Percentiles rank a stretch among this genome's conserved stretches.
Evolutionary conservation across 2,113 vertebrate genomes (phyloP).

Genomic region (Rynchops niger): DNA sequence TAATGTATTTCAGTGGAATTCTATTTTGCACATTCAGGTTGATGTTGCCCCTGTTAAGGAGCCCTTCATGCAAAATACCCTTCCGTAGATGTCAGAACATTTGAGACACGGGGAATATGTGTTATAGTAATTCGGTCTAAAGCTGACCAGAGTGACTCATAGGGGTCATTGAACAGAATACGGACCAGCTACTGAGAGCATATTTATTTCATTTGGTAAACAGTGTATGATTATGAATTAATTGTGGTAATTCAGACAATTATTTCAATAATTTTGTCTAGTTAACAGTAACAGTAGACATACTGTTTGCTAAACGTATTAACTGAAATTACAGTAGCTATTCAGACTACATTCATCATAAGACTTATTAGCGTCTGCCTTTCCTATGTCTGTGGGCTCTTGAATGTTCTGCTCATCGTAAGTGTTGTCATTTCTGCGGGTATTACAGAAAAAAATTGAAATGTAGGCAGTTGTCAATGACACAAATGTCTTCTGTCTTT

Average conservation of each 20-base stretch:
- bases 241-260: constrained; percentile 28
- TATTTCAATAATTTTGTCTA: constrained; percentile 36
- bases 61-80: background rate
- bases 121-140: background rate
- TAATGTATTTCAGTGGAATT: background rate
- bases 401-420: background rate
- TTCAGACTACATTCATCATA: constrained; percentile 2
- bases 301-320: constrained; percentile 35
- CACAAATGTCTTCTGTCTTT: constrained; percentile 8
- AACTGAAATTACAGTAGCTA: constrained; percentile 12
- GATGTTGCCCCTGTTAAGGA: background rate
- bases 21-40: background rate
- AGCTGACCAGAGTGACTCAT: background rate
- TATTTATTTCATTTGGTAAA: background rate
- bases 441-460: constrained; percentile 14
- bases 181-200: background rate
- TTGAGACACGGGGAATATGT: background rate
- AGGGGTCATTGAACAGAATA: background rate
- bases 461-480: constrained; percentile 30
- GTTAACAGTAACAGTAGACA: constrained; percentile 4
- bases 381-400: background rate
- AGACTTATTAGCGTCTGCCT: background rate
- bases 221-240: constrained; percentile 12
- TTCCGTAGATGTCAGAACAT: background rate
- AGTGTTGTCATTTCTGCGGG: background rate